Conservation (phyloP, 2,797 vertebrate species). For the Takifugu ocellatus region DNA sequence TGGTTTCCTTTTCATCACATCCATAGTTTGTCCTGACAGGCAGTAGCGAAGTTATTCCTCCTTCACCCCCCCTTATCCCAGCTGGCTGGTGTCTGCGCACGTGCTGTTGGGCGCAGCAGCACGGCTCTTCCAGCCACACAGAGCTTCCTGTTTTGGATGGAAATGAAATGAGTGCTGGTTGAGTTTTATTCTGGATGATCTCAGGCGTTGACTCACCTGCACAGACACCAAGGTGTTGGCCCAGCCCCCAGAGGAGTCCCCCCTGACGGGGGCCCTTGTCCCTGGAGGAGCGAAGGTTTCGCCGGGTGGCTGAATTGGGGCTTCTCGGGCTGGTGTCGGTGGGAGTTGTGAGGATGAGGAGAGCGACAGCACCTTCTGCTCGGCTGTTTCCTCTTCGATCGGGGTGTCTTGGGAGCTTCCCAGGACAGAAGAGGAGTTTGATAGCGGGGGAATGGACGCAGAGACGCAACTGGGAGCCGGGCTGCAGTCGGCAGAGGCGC, state of each 20-base stretch:
- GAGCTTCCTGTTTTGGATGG: slow-evolving; percentile 59
- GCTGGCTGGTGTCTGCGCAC: slow-evolving; percentile 47
- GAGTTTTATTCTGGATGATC: background rate
- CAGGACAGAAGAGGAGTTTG: slow-evolving; percentile 59
- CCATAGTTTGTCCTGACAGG: slow-evolving; percentile 16
- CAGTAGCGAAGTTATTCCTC: slow-evolving; percentile 1
- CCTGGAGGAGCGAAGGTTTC: too few species aligned
- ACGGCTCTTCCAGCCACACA: slow-evolving; percentile 57
- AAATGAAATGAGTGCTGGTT: background rate
- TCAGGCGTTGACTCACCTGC: slow-evolving; percentile 57
- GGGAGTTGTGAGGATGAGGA: slow-evolving; percentile 12
- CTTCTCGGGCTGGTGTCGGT: slow-evolving; percentile 12
- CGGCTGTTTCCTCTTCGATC: slow-evolving; percentile 49
- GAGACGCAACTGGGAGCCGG: slow-evolving; percentile 67
- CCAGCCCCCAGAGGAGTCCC: slow-evolving; percentile 57
- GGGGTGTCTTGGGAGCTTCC: slow-evolving; percentile 53
- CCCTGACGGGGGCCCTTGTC: slow-evolving; percentile 23
- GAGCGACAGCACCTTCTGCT: slow-evolving; percentile 15
- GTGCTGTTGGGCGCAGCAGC: slow-evolving; percentile 52
- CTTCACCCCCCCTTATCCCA: slow-evolving; percentile 18
- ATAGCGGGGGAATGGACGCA: slow-evolving; percentile 55
- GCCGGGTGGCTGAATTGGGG: slow-evolving; percentile 9
- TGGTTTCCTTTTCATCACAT: slow-evolving; percentile 8
- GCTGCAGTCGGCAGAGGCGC: slow-evolving; percentile 60
- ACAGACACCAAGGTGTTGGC: slow-evolving; percentile 57